Evolutionary conservation across 1,140 invertebrate species (phyloP), one percentile per base, ranked within the genome.

Genomic region (Calosoma granatense): DNA sequence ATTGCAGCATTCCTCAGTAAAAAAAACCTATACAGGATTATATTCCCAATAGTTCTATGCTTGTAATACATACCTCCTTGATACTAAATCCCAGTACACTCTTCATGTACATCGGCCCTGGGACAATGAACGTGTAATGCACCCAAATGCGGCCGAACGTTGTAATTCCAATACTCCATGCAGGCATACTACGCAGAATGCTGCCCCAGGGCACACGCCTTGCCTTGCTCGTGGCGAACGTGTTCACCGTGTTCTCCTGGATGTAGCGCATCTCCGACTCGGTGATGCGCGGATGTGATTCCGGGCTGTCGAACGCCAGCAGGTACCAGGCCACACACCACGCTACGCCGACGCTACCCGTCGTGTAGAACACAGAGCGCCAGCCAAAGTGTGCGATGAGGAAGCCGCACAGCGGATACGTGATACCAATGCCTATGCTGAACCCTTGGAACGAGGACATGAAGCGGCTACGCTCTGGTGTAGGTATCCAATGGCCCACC

Each of bases 401-500:
- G 68, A 84, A 84, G 21, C 84, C 84, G 65, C 82, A 83, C 20
- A 86, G 64, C 14, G 81, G 81, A 68, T 86, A 86, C 26, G 83
- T 87, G 60, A 86, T 67, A 12, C 84, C 84, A 59, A 85, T 86
- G 15, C 84, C 84, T 63, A 87, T 82, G 65, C 82, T 85, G 75
- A 86, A 86, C 68, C 84, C 81, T 79, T 87, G 84, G 66, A 87
- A 87, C 64, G 82, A 85, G 61, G 83, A 86, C 83, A 87, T 86
- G 66, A 88, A 85, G 56, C 83, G 74, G 22, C 83, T 88, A 52
- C 87, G 77, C 71, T 92, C 89, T 17, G 79, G 74, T 1, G 85
- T 78, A 14, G 89, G 90, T 56, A 90, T 88, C 89, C 90, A 92
- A 61, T 84, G 82, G n/a, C 86, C 85, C 61, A 90, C 86, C 39